Conservation (phyloP, 2,113 vertebrate species). For the Peromyscus californicus region DNA sequence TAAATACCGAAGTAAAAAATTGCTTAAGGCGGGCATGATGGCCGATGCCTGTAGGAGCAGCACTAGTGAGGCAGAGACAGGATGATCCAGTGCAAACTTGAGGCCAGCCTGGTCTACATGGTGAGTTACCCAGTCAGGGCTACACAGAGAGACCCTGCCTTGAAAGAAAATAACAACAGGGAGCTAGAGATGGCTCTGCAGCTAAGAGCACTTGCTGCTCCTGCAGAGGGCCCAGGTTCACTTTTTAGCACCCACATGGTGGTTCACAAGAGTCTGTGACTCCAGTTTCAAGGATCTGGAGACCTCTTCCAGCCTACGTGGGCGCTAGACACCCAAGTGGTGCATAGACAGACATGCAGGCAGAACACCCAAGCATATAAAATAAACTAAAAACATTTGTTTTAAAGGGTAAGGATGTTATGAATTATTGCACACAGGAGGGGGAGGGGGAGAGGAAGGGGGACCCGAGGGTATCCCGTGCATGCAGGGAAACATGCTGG, state of each 20-base stretch:
- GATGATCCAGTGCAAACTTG: background rate
- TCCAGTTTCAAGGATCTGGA: background rate
- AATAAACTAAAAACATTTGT: background rate
- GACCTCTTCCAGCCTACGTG: background rate
- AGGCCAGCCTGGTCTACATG: background rate
- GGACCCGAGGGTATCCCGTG: no score
- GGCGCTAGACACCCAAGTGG: background rate
- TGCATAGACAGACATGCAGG: background rate
- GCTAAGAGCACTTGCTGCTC: background rate
- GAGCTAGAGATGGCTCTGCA: background rate
- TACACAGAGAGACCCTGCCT: background rate
- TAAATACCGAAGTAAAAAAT: slow-evolving; percentile 23
- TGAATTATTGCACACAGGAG: no score
- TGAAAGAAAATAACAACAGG: background rate
- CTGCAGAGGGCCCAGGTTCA: background rate
- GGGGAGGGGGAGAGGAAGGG: no score
- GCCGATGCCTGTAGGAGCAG: background rate
- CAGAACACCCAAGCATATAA: background rate
- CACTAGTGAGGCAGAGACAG: background rate
- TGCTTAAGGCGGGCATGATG: background rate
- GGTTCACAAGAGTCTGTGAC: background rate
- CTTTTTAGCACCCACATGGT: background rate
- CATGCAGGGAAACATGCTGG: no score
- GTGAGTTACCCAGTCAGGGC: background rate
- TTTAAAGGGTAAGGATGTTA: background rate